These are phyloP conservation scores for Heliconius ethilla DNA, from an alignment of 2,888 invertebrate genomes.

Conservation along the genomic window DNA sequence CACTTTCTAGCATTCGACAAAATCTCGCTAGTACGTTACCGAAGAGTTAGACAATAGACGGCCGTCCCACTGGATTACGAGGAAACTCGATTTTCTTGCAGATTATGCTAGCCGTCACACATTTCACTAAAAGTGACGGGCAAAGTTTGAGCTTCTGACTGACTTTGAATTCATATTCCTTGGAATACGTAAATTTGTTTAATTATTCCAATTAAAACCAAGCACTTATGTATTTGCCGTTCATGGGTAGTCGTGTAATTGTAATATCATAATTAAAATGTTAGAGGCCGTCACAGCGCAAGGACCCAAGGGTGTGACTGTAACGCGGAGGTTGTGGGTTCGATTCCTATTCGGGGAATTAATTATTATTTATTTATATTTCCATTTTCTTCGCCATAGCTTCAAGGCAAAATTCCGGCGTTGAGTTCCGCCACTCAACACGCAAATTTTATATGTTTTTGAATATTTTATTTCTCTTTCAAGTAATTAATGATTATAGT, in stretches of 20 bases:
- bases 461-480: not conserved
- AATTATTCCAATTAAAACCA: conserved; percentile 10
- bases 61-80: conserved; percentile 64
- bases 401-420: not conserved
- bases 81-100: conserved; percentile 74
- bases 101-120: conserved; percentile 71
- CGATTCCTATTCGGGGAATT: not conserved
- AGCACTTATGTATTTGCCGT: not conserved
- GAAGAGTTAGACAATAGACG: conserved; percentile 51
- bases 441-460: not conserved
- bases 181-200: conserved; percentile 6
- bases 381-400: not conserved
- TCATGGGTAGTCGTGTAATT: not conserved
- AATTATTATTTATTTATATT: not conserved
- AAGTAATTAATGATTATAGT: not conserved
- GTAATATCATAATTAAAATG: not conserved
- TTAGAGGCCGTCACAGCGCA: not conserved
- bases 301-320: not conserved
- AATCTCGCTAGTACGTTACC: conserved; percentile 32
- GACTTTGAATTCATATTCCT: conserved; percentile 47
- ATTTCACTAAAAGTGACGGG: conserved; percentile 58
- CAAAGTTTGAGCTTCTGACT: conserved; percentile 53
- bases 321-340: not conserved
- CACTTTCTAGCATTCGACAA: conserved; percentile 19
- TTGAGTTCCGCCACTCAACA: not conserved